Percentiles rank a stretch among this genome's conserved stretches.
These are phyloP conservation scores for Venustaconcha ellipsiformis DNA, from an alignment of 1,140 invertebrate species.

Conservation along the genomic window DNA sequence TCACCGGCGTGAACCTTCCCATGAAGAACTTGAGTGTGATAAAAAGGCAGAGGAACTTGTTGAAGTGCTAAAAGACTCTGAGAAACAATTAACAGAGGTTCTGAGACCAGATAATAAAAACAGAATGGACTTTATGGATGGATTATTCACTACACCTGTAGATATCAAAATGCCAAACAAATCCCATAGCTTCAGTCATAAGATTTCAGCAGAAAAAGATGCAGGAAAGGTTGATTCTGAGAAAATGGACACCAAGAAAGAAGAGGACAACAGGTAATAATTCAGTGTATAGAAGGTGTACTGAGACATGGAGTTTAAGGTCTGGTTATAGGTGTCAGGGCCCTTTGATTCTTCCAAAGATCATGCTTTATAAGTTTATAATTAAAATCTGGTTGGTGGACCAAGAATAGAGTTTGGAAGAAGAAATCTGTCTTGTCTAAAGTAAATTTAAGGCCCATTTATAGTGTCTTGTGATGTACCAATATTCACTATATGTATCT, in stretches of 20 bases:
- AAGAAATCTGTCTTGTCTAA: too few relatives aligned
- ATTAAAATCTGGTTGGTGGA: too few relatives aligned
- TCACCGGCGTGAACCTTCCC: constrained; percentile 72
- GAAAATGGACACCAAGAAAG: constrained; percentile 11
- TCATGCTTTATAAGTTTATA: too few relatives aligned
- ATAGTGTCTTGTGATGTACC: too few relatives aligned
- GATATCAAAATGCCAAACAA: not conserved
- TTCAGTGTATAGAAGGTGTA: too few relatives aligned
- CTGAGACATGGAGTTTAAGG: too few relatives aligned
- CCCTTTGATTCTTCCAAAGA: too few relatives aligned
- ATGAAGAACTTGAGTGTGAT: constrained; percentile 87
- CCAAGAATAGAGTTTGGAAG: too few relatives aligned
- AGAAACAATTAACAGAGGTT: constrained; percentile 57
- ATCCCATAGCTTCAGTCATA: too few relatives aligned
- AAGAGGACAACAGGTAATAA: not conserved
- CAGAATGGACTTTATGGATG: constrained; percentile 83
- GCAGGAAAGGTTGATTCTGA: not conserved
- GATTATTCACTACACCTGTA: constrained; percentile 73
- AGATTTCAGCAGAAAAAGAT: not conserved
- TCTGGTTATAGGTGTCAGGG: too few relatives aligned
- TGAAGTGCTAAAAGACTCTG: constrained; percentile 74
- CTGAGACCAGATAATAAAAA: constrained; percentile 79
- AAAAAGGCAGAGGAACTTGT: constrained; percentile 80
- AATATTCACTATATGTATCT: too few relatives aligned
- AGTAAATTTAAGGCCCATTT: too few relatives aligned